A percentile compares a stretch with the other conserved stretches of the same genome.
phyloP scores from a whole-genome alignment of 2,113 vertebrate genomes.

The Pituophis catenifer region DNA sequence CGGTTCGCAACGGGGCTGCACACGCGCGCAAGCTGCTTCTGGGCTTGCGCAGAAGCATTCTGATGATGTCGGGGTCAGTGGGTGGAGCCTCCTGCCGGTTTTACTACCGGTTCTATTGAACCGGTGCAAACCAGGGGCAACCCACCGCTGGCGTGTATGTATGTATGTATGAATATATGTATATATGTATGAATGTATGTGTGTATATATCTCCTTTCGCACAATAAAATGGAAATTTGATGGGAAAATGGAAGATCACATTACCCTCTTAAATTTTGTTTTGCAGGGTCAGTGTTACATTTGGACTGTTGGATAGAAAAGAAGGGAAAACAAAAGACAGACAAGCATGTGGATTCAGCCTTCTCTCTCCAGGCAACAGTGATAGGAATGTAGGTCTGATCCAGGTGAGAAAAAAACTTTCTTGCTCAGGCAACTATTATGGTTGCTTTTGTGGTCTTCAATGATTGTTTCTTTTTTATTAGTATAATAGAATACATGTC shows the following conservation, averaged over 20 bases:
- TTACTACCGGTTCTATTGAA: too few species aligned
- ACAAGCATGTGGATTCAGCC: background rate
- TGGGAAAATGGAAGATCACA: background rate
- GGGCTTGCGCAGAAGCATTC: too few species aligned
- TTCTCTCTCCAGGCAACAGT: background rate
- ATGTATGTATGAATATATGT: background rate
- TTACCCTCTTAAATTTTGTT: background rate
- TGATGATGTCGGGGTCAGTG: too few species aligned
- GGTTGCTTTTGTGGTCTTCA: background rate
- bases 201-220: background rate
- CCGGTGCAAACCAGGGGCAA: too few species aligned
- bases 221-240: background rate
- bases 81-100: too few species aligned
- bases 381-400: background rate
- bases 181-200: background rate
- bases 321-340: background rate
- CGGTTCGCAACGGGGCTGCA: too few species aligned
- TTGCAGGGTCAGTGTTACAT: background rate
- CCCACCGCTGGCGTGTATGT: too few species aligned
- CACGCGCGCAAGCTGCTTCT: too few species aligned
- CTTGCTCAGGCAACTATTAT: background rate
- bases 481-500: background rate
- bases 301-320: background rate
- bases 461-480: too few species aligned
- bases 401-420: background rate